Evolutionary conservation across 2,888 invertebrate species (phyloP).

Genomic region (Campopleginae sp.): DNA sequence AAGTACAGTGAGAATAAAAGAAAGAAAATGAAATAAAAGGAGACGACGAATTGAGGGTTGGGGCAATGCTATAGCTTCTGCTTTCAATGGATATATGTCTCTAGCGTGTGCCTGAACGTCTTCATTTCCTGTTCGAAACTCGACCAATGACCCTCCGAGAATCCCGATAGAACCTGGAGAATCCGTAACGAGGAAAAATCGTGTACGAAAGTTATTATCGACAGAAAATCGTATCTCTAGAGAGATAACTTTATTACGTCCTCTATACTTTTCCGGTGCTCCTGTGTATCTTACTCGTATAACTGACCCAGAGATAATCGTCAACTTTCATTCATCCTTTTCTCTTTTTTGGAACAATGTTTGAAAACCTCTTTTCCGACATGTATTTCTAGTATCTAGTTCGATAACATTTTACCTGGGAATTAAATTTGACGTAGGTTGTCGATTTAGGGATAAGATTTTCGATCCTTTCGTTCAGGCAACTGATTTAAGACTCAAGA

Average conservation of each 20-base stretch:
- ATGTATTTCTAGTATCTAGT: constrained; percentile 1
- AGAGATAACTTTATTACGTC: constrained; percentile 55
- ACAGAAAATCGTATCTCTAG: constrained; percentile 52
- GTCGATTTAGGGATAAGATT: neutral
- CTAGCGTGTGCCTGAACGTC: constrained; percentile 30
- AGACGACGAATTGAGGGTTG: neutral
- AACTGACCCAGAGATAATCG: constrained; percentile 27
- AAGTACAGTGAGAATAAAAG: constrained; percentile 44
- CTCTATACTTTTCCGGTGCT: constrained; percentile 49
- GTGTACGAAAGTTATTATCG: constrained; percentile 54
- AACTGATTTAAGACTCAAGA: neutral
- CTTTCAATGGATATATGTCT: neutral
- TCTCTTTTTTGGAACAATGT: neutral
- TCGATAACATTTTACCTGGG: neutral
- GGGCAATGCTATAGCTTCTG: neutral
- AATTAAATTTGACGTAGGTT: neutral
- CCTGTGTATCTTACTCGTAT: constrained; percentile 9
- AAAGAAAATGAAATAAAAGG: constrained; percentile 10
- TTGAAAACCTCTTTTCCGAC: neutral
- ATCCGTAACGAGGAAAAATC: constrained; percentile 46
- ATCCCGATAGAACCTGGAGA: constrained; percentile 42
- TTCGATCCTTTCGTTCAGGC: neutral
- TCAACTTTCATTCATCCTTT: constrained; percentile 22
- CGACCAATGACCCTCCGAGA: constrained; percentile 34
- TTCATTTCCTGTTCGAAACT: constrained; percentile 48